Evolutionary conservation across 64 coral and sea anemone genomes (phyloP).

Genomic region (Actinia tenebrosa): DNA sequence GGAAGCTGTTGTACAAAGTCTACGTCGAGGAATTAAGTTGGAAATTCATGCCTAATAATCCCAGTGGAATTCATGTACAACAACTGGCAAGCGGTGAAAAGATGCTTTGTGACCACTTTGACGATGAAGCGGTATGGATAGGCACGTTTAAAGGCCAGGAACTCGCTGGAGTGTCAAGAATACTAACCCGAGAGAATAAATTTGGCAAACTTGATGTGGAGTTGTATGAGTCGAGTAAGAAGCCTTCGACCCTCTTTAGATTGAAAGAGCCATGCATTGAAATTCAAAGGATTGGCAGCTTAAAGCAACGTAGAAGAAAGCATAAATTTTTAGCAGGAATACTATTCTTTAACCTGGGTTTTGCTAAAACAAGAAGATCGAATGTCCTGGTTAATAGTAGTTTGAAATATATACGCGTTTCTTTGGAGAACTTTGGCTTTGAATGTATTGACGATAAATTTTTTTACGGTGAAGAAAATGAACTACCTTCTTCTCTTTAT

Average conservation of each 20-base stretch:
- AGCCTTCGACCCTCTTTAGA: not conserved
- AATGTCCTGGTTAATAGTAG: not conserved
- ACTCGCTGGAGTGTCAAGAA: slow-evolving; percentile 8
- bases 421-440: not conserved
- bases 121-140: slow-evolving; percentile 30
- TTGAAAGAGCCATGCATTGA: not conserved
- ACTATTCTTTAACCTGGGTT: not conserved
- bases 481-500: not conserved
- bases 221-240: slow-evolving; percentile 5
- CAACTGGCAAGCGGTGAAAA: not conserved
- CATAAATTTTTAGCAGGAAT: not conserved
- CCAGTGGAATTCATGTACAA: slow-evolving; percentile 9
- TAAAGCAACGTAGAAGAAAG: not conserved
- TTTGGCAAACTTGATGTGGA: slow-evolving; percentile 47
- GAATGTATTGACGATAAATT: not conserved
- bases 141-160: not conserved
- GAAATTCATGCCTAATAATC: not conserved
- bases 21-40: slow-evolving; percentile 32
- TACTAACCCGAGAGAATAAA: slow-evolving; percentile 28
- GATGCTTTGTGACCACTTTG: slow-evolving; percentile 40
- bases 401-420: not conserved
- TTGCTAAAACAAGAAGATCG: not conserved
- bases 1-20: slow-evolving; percentile 29
- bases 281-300: not conserved
- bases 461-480: not conserved